phyloP scores from a whole-genome alignment of 2,797 vertebrate genomes.

The Anolis apletophallus region DNA sequence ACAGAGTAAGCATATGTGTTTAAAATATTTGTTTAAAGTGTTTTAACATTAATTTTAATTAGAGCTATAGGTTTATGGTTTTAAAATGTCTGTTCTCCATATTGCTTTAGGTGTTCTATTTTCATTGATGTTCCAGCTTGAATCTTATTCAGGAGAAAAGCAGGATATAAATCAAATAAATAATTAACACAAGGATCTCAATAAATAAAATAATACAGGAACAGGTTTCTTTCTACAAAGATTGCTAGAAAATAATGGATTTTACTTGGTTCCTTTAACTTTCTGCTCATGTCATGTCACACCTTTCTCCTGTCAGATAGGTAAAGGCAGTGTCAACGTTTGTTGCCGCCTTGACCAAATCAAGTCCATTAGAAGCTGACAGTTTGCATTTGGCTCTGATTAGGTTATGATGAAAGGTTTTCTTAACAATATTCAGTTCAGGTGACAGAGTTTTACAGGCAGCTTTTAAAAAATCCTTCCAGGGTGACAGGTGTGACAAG shows the following conservation, averaged over 20 bases:
- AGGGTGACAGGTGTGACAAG: conserved; percentile 73
- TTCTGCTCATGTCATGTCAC: conserved; percentile 35
- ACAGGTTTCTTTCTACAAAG: background rate
- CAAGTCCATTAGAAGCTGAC: conserved; percentile 64
- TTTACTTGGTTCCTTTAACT: conserved; percentile 51
- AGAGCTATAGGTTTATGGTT: too few relatives aligned
- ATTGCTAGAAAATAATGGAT: conserved; percentile 34
- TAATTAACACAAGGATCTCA: background rate
- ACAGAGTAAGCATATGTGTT: too few relatives aligned
- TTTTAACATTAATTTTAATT: too few relatives aligned
- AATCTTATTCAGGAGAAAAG: too few relatives aligned
- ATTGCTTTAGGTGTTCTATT: too few relatives aligned
- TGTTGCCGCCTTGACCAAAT: conserved; percentile 67
- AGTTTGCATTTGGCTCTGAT: conserved; percentile 74
- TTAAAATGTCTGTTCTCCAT: too few relatives aligned
- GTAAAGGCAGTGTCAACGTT: conserved; percentile 52
- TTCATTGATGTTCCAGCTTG: too few relatives aligned
- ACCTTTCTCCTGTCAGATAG: conserved; percentile 57
- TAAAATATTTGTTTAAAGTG: too few relatives aligned
- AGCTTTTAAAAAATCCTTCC: conserved; percentile 75
- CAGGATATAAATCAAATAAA: too few relatives aligned
- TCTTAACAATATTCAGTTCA: conserved; percentile 77
- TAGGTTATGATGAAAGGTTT: conserved; percentile 82
- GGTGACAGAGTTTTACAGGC: conserved; percentile 70
- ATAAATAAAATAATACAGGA: background rate